Conservation (phyloP, 2,888 invertebrate species). For the Limnephilus auricula region DNA sequence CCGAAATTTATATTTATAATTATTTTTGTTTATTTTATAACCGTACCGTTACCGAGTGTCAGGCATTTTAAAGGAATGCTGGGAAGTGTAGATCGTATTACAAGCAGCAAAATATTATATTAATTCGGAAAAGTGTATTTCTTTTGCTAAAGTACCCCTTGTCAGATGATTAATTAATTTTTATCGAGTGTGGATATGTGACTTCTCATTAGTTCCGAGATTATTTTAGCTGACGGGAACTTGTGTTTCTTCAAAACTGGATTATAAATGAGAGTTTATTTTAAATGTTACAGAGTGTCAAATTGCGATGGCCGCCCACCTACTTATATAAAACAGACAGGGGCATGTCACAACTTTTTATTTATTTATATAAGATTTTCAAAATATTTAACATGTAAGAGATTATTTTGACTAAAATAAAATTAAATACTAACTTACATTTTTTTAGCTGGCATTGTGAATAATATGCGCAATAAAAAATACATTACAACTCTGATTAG, state of each 20-base stretch:
- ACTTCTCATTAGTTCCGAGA: background rate
- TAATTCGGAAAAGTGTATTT: constrained; percentile 9
- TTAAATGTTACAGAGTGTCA: background rate
- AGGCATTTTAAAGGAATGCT: constrained; percentile 63
- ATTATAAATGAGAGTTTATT: background rate
- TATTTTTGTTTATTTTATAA: constrained; percentile 42
- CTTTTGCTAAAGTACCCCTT: background rate
- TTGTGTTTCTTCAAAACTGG: background rate
- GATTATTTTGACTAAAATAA: too few species aligned
- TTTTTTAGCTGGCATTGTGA: too few species aligned
- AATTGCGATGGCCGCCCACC: background rate
- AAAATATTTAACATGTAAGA: too few species aligned
- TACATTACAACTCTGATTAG: too few species aligned
- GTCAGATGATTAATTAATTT: background rate
- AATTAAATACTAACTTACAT: too few species aligned
- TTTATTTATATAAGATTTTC: too few species aligned
- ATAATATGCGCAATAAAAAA: too few species aligned
- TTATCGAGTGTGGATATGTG: constrained; percentile 1
- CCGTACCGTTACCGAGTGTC: constrained; percentile 54
- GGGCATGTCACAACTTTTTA: too few species aligned
- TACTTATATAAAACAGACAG: background rate
- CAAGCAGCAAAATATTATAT: constrained; percentile 30
- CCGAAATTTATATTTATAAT: background rate
- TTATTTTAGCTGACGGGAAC: background rate
- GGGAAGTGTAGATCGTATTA: constrained; percentile 59